These are phyloP conservation scores for Eledone cirrhosa DNA, from an alignment of 2,888 invertebrate genomes.

Conservation along the genomic window DNA sequence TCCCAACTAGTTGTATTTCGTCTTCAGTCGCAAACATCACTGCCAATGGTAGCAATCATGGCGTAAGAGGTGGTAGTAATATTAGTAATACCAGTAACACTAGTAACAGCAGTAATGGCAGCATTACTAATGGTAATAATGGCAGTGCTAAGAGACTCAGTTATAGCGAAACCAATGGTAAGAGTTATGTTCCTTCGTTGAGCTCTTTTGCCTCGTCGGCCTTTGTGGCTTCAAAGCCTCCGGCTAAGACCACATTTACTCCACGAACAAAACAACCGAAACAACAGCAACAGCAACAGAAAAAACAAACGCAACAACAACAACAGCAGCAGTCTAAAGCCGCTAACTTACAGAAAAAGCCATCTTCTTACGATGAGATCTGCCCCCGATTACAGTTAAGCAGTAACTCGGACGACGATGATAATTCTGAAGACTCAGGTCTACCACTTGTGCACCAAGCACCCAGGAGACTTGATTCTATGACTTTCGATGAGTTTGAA, in stretches of 20 bases:
- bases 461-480: conserved; percentile 37
- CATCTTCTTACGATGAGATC: conserved; percentile 29
- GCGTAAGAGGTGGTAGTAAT: no score
- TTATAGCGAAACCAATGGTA: neutral
- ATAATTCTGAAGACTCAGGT: conserved; percentile 45
- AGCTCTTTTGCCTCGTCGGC: conserved; percentile 19
- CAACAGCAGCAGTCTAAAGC: conserved; percentile 37
- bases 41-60: no score
- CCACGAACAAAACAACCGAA: neutral
- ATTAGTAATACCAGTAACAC: conserved; percentile 36
- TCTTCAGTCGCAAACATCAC: no score
- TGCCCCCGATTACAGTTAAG: conserved; percentile 40
- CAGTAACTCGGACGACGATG: conserved; percentile 44
- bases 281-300: conserved; percentile 35
- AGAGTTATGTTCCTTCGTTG: conserved; percentile 29
- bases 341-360: conserved; percentile 36
- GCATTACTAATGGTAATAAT: neutral
- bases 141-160: neutral
- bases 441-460: conserved; percentile 32
- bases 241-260: conserved; percentile 1
- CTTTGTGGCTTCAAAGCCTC: neutral
- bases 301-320: conserved; percentile 31
- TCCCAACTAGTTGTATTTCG: no score
- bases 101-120: conserved; percentile 31
- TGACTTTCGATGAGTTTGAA: conserved; percentile 43